Evolutionary conservation across 23 tunicate species (phyloP).

Genomic region (Halocynthia roretzi): DNA sequence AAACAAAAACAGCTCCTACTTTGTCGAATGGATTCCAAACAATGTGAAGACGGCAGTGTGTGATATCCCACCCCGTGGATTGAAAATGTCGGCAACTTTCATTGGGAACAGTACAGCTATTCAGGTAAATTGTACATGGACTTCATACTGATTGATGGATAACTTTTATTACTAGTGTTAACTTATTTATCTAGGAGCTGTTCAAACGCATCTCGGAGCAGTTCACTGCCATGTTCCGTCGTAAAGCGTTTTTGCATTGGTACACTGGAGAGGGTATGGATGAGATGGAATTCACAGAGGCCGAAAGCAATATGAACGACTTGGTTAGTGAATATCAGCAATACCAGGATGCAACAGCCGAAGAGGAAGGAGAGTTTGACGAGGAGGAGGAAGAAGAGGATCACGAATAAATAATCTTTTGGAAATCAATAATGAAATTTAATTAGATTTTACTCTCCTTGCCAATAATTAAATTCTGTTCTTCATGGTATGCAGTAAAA

Average conservation of each 20-base stretch:
- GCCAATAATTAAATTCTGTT: too few species aligned
- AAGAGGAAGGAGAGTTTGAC: constrained; percentile 79
- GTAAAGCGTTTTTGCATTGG: constrained; percentile 99
- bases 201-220: constrained; percentile 90
- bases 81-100: constrained; percentile 90
- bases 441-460: too few species aligned
- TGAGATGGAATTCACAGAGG: constrained; percentile 98
- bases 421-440: too few species aligned
- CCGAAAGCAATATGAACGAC: constrained; percentile 92
- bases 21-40: constrained; percentile 93
- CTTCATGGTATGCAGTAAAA: too few species aligned
- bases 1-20: constrained; percentile 88
- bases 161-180: background rate
- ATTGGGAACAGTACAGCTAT: constrained; percentile 88
- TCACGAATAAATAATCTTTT: background rate
- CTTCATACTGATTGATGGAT: background rate
- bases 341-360: constrained; percentile 88
- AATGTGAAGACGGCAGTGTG: constrained; percentile 91
- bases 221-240: constrained; percentile 92
- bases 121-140: constrained; percentile 29
- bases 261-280: constrained; percentile 99
- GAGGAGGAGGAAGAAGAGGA: constrained; percentile 60
- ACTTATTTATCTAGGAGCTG: constrained; percentile 40
- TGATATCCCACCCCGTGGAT: constrained; percentile 85
- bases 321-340: constrained; percentile 80